These are phyloP conservation scores for Hemichromis elongatus DNA, from an alignment of 2,113 vertebrate species.

Conservation along the genomic window DNA sequence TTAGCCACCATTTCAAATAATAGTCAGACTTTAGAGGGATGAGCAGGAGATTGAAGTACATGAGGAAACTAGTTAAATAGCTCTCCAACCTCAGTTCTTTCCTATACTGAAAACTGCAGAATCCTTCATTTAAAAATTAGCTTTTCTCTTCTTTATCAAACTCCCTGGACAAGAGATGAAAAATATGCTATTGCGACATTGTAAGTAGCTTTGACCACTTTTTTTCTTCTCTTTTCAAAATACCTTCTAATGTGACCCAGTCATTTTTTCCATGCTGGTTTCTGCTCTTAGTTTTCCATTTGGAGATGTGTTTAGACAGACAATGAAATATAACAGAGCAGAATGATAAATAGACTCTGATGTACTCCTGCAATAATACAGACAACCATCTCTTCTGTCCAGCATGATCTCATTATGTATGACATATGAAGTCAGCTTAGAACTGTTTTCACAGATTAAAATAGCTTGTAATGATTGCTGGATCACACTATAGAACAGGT, in stretches of 20 bases:
- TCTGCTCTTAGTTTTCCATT: constrained; percentile 47
- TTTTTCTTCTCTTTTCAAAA: constrained; percentile 19
- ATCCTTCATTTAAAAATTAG: background rate
- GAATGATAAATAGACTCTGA: constrained; percentile 43
- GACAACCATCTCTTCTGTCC: constrained; percentile 8
- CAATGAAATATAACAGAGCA: constrained; percentile 43
- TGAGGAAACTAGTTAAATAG: background rate
- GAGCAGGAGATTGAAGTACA: background rate
- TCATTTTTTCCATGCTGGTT: constrained; percentile 55
- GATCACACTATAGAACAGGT: background rate
- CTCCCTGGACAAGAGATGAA: background rate
- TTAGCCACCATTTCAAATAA: background rate
- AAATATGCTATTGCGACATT: background rate
- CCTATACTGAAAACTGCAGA: background rate
- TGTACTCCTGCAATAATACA: constrained; percentile 32
- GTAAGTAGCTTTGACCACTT: constrained; percentile 5
- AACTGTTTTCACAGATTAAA: constrained; percentile 2
- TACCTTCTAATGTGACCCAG: constrained; percentile 31
- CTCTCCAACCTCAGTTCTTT: background rate
- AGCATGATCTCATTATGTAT: constrained; percentile 41
- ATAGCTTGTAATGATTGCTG: background rate
- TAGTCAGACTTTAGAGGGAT: background rate
- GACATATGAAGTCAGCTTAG: constrained; percentile 34
- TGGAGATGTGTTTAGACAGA: constrained; percentile 48
- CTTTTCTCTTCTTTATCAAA: background rate